Percentiles rank a stretch among this genome's conserved stretches.
These are phyloP conservation scores for Hylyphantes graminicola DNA, from an alignment of 1,140 invertebrate genomes.

Conservation along the genomic window DNA sequence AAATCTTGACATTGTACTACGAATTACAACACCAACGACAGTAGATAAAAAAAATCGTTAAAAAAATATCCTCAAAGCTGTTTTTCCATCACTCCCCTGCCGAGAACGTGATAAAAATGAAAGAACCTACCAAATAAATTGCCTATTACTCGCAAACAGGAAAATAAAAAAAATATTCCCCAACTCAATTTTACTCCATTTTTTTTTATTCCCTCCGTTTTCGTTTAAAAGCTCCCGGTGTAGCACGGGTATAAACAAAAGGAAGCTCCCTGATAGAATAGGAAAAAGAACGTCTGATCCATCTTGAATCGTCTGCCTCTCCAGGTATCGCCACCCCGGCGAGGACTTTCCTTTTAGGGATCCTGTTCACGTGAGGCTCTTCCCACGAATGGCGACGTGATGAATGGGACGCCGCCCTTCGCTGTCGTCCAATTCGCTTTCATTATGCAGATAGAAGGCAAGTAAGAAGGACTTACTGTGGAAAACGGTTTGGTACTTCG, in stretches of 20 bases:
- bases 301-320: slow-evolving; percentile 29
- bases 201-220: slow-evolving; percentile 24
- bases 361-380: slow-evolving; percentile 37
- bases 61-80: slow-evolving; percentile 28
- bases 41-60: slow-evolving; percentile 12
- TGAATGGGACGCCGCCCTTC: slow-evolving; percentile 18
- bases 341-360: slow-evolving; percentile 18
- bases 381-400: slow-evolving; percentile 40
- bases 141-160: slow-evolving; percentile 51
- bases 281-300: slow-evolving; percentile 7
- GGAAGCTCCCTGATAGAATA: slow-evolving; percentile 10
- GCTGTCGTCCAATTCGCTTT: background rate
- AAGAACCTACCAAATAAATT: slow-evolving; percentile 41
- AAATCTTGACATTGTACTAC: no score
- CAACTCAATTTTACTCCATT: slow-evolving; percentile 37
- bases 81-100: slow-evolving; percentile 31
- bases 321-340: slow-evolving; percentile 1
- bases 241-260: slow-evolving; percentile 28
- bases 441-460: slow-evolving; percentile 46
- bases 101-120: slow-evolving; percentile 45
- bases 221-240: slow-evolving; percentile 1
- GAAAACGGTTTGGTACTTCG: background rate
- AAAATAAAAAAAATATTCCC: slow-evolving; percentile 2
- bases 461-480: slow-evolving; percentile 7
- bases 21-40: background rate